Evolutionary conservation across 2,113 vertebrate genomes (phyloP).

Genomic region (Pelodiscus sinensis): DNA sequence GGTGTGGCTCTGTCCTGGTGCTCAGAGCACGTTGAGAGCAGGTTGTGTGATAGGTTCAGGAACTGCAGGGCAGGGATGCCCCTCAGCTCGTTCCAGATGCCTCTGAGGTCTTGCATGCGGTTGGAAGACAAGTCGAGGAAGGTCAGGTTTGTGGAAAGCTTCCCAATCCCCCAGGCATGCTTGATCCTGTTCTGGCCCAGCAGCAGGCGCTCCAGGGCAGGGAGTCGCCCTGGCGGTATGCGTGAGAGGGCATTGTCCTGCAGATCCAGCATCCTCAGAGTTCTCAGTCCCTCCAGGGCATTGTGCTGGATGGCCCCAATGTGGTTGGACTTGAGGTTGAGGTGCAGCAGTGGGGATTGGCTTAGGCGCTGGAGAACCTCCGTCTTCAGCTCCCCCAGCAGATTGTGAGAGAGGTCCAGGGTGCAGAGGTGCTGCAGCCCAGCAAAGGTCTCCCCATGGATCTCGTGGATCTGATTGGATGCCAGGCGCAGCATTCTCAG

Average conservation of each 20-base stretch:
- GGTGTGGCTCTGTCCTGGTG: not conserved
- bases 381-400: slow-evolving; percentile 28
- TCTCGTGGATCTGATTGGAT: slow-evolving; percentile 20
- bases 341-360: not conserved
- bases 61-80: not conserved
- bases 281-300: not conserved
- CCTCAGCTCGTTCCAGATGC: not conserved
- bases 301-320: slow-evolving; percentile 29
- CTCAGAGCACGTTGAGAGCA: not conserved
- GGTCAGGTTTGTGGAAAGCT: not conserved
- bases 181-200: slow-evolving; percentile 35
- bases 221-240: not conserved
- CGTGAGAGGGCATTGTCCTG: slow-evolving; percentile 21
- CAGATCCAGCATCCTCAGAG: slow-evolving; percentile 21
- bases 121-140: slow-evolving; percentile 47
- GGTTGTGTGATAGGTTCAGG: slow-evolving; percentile 25
- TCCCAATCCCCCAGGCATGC: not conserved
- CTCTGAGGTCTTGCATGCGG: not conserved
- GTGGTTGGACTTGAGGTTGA: slow-evolving; percentile 46
- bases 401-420: slow-evolving; percentile 50
- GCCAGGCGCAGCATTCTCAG: slow-evolving; percentile 18
- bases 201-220: not conserved
- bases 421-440: slow-evolving; percentile 11
- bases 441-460: slow-evolving; percentile 11
- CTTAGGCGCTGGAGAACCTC: not conserved